Evolutionary conservation across 1,140 invertebrate genomes (phyloP), one percentile per base, ranked within the genome.

Genomic region (Zaprionus vittiger): DNA sequence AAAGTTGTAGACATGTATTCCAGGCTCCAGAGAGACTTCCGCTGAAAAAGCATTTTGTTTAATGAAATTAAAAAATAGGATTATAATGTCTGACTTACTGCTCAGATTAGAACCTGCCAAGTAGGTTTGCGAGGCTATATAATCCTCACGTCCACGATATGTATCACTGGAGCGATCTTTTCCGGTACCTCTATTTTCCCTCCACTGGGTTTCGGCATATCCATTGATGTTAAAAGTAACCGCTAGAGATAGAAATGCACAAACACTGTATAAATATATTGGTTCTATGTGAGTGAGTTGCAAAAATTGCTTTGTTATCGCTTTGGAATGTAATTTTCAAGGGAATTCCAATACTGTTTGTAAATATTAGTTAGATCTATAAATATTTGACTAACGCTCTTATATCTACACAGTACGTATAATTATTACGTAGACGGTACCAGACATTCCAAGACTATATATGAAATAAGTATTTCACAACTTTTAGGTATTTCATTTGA

Each of bases 1-100:
- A 80, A 96, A 96, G 41, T 94, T 94, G 83, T 95, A 96, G n/a
- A 81, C 89, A 76, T 95, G 94, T 52, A 94, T 92, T n/a, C 95
- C 95, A 4, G 90, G 82, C 56, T 91, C 84, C 44, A 91, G 75
- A 2, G 73, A 67, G 4, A 89, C 59, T 77, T 87, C 79, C 1
- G 73, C 83, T 87, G 28, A 2, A n/a, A 22, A 70, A 28, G 0
- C 7, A 17, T 47, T 47, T 17, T 6, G 3, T 17, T 47, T 7
- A 54, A 34, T 15, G 9, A 26, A 6, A 44, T 56, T 56, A 22
- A 4, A n/a, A 28, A 4, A n/a, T 95, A 95, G 49, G 93, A 93
- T 77, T 95, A 94, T 69, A 95, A 94, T 31, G 5, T 14, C 0
- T 28, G 2, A 61, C 85, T 71, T 56, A 90, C 85, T 61, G 59